Evolutionary conservation across 2,888 invertebrate species (phyloP).

Genomic region (Lasioglossum marginatum): DNA sequence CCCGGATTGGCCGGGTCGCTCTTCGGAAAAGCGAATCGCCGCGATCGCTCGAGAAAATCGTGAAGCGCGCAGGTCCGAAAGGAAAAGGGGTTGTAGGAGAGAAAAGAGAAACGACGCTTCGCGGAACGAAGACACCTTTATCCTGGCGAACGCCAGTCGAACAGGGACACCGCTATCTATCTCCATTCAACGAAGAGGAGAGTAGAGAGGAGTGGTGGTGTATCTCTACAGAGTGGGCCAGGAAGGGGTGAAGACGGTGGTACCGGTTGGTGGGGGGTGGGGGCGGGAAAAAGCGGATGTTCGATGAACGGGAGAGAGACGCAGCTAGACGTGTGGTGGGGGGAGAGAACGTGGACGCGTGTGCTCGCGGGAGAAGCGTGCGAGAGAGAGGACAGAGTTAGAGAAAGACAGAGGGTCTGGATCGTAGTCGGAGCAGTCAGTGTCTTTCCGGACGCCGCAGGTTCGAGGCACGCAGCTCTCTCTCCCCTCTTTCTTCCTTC

Average conservation of each 20-base stretch:
- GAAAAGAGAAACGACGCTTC: neutral
- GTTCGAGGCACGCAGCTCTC: slow-evolving; percentile 67
- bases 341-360: slow-evolving; percentile 19
- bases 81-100: neutral
- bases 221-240: neutral
- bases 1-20: neutral
- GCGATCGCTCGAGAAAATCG: neutral
- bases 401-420: slow-evolving; percentile 1
- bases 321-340: slow-evolving; percentile 24
- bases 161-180: neutral
- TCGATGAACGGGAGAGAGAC: slow-evolving; percentile 54
- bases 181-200: neutral
- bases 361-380: neutral
- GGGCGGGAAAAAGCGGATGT: slow-evolving; percentile 69
- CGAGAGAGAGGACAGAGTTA: neutral
- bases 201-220: neutral
- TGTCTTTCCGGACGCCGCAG: slow-evolving; percentile 79
- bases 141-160: too few species aligned
- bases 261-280: slow-evolving; percentile 62
- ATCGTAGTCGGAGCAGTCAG: slow-evolving; percentile 59
- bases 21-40: slow-evolving; percentile 5
- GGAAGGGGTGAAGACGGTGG: slow-evolving; percentile 1
- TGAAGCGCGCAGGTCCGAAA: neutral
- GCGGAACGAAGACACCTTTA: neutral
- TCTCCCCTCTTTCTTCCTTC: slow-evolving; percentile 3